Evolutionary conservation across 2,888 invertebrate genomes (phyloP), one percentile per base, ranked within the genome.

Genomic region (Lasioglossum oenotherae): DNA sequence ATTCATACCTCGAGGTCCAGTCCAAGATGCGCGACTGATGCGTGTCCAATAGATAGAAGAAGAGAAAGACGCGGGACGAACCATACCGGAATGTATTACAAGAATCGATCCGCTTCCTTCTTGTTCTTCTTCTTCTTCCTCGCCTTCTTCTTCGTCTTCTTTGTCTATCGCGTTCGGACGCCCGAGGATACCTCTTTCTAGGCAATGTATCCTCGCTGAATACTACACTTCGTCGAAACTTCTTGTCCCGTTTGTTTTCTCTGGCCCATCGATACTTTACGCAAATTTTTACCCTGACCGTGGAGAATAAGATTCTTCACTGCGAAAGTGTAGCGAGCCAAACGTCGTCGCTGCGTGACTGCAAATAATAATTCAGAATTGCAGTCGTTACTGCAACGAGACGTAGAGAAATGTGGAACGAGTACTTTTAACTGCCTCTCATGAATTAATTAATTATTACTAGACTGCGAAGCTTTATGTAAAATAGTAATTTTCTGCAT

Each of bases 11-110:
- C 81, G 90, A 35, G 38, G 88, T 86, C 88, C 89, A 87, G 81
- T 85, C 78, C 82, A 81, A 91, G 92, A 94, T 93, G 93, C 94
- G 94, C 92, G 93, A 93, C 94, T 92, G 94, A 94, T 94, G 93
- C 92, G 92, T 92, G 91, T 92, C 91, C 91, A 87, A 90, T 81
- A 88, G 85, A 85, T 81, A 88, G 85, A 86, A 87, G 84, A 83
- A 84, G 85, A 85, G 84, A 84, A 78, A 86, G 87, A 84, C 87
- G 86, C 78, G 78, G 71, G 80, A 78, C 78, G 87, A 89, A 89
- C 87, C 86, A 82, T 89, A 84, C 85, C 86, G 73, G 86, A 91
- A 84, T 88, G 89, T 91, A 91, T 91, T 91, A 89, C 87, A 85
- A 90, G 91, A 92, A 92, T 92, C 92, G 93, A 90, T 91, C 89